Conservation (phyloP, 2,797 vertebrate species). For the Sebastes aleutianus region DNA sequence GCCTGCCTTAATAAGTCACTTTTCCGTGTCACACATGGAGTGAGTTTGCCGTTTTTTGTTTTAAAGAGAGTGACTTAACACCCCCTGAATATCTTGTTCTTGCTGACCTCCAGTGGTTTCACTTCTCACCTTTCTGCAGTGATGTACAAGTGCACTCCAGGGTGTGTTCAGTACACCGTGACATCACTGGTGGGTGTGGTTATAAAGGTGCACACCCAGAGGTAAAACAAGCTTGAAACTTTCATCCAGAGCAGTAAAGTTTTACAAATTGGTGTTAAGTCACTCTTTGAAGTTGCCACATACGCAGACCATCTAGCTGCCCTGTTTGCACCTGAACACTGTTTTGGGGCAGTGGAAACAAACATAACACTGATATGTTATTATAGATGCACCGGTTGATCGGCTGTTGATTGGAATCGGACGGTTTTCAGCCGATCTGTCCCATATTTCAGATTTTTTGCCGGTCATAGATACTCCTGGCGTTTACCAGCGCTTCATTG, state of each 20-base stretch:
- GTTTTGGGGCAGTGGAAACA: no score
- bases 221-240: neutral
- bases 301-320: no score
- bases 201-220: neutral
- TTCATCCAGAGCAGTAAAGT: neutral
- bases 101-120: neutral
- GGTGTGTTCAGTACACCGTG: neutral
- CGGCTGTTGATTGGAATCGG: no score
- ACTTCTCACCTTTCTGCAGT: neutral
- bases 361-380: no score
- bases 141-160: neutral
- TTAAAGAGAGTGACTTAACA: neutral
- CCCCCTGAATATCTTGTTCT: neutral
- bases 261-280: neutral
- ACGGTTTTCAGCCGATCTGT: no score
- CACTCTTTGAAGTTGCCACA: no score
- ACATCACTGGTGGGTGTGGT: neutral
- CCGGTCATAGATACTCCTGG: no score
- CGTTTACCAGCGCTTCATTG: no score
- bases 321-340: no score
- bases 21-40: constrained; percentile 7
- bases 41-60: neutral
- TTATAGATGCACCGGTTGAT: no score
- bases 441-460: no score
- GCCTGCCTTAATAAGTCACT: constrained; percentile 32